Base-by-base conservation (phyloP, 2,888 invertebrate genomes). In the Meghimatium bilineatum region DNA sequence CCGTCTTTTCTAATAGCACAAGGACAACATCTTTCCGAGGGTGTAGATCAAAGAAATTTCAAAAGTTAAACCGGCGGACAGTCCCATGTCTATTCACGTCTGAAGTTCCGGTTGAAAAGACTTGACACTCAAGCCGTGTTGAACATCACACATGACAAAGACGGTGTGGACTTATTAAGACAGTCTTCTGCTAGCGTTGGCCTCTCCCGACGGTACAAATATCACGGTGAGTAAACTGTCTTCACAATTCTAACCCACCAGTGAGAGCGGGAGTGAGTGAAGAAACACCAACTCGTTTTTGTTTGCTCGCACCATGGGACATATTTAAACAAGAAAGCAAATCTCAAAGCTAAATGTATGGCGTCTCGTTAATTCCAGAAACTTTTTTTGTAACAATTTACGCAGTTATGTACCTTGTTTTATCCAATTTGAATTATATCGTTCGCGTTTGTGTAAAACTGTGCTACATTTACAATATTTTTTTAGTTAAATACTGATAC, bases 251-350 rank as follows among this genome's bases (percentile, higher is more conserved):
- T 34, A 74, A 32, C 23, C 0, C 6, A 20, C 52, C 26, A 52
- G 74, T 74, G 74, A 74, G 74, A 52, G 38, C 44, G 72, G n/a
- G 72, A 49, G 49, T 29, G 72, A 49, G 52, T 2, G 52, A 23
- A 52, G 49, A 20, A 34, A 32, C 49, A 32, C 52, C 52, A 52
- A 6, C 32, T 74, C 74, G 76, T 38, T 14, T 36, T 26, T 77
- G 63, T 77, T 77, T 77, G 63, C 76, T 63, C 60, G 76, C 38
- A 77, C 63, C n/a, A 6, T 36, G 34, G n/a, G 26, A 63, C 63
- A 77, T 77, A 60, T 77, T 77, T 60, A 77, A 77, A 77, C 60
- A 38, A 34, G n/a, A 23, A 76, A 14, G n/a, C 12, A 38, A 36
- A 77, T 77, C 76, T 77, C 29, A 63, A 60, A 63, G 76, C 60